Percentiles rank a stretch among this genome's conserved stretches.
Conservation (phyloP, 2,797 vertebrate genomes). For the Coilia nasus region DNA sequence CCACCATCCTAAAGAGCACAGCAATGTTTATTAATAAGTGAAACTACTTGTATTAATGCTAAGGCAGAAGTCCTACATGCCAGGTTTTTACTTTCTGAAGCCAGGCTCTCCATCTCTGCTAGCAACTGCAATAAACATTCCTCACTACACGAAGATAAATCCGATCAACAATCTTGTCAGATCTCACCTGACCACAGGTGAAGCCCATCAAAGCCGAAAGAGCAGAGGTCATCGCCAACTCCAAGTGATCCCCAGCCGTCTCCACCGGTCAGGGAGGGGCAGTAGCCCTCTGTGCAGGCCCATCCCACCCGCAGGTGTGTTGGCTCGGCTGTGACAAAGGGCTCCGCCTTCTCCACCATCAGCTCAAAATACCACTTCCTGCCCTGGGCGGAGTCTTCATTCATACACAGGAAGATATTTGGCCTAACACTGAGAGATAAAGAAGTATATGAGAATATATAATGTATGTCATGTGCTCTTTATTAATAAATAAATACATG, state of each 20-base stretch:
- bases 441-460: not conserved
- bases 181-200: slow-evolving; percentile 91
- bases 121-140: too few species aligned
- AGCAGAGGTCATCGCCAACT: slow-evolving; percentile 90
- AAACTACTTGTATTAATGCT: too few species aligned
- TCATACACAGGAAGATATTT: slow-evolving; percentile 89
- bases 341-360: slow-evolving; percentile 85
- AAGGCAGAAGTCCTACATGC: too few species aligned
- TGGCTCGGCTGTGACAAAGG: slow-evolving; percentile 89
- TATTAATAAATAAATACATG: too few species aligned
- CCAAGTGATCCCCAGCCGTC: slow-evolving; percentile 90
- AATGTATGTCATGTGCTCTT: not conserved
- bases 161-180: not conserved
- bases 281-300: slow-evolving; percentile 86
- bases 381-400: slow-evolving; percentile 88
- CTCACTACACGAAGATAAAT: too few species aligned
- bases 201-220: slow-evolving; percentile 93
- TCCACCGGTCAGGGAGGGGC: slow-evolving; percentile 86
- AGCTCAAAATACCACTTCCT: slow-evolving; percentile 95
- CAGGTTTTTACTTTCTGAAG: too few species aligned
- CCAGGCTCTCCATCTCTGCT: too few species aligned
- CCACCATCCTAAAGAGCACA: not conserved
- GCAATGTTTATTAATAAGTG: too few species aligned
- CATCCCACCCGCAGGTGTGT: slow-evolving; percentile 93
- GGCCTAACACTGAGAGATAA: slow-evolving; percentile 82